phyloP scores from a whole-genome alignment of 2,888 invertebrate genomes.

The Torymus aiolomorphi region DNA sequence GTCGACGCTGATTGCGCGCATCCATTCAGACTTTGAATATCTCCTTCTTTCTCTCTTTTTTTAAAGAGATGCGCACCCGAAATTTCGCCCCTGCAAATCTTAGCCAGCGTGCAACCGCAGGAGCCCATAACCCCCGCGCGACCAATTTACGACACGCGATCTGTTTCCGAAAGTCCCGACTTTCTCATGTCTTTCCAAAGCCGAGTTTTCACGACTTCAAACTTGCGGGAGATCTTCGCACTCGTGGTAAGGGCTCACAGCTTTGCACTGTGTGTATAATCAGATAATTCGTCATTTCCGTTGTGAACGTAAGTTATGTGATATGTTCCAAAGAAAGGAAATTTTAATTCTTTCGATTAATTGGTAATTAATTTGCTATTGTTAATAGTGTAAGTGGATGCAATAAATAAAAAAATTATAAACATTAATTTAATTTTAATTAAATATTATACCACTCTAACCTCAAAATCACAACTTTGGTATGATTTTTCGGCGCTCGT shows the following conservation, averaged over 20 bases:
- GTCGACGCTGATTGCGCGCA: neutral
- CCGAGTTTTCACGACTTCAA: conserved; percentile 11
- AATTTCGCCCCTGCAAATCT: conserved; percentile 21
- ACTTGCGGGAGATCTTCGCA: too few relatives aligned
- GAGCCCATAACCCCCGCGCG: neutral
- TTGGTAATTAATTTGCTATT: too few relatives aligned
- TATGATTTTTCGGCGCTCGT: too few relatives aligned
- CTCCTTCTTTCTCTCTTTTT: neutral
- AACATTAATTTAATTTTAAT: too few relatives aligned
- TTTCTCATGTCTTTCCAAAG: conserved; percentile 37
- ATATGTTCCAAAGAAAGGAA: too few relatives aligned
- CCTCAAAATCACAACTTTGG: too few relatives aligned
- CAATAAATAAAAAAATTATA: too few relatives aligned
- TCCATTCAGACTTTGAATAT: conserved; percentile 34
- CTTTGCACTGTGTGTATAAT: neutral
- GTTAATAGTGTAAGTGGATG: too few relatives aligned
- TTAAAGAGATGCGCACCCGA: neutral
- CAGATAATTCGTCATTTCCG: conserved; percentile 10
- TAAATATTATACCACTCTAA: too few relatives aligned
- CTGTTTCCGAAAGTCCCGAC: conserved; percentile 12
- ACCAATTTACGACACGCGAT: conserved; percentile 50
- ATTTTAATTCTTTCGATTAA: too few relatives aligned
- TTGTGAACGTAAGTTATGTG: neutral
- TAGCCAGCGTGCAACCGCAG: conserved; percentile 24
- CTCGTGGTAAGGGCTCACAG: too few relatives aligned